Base-by-base conservation (phyloP, 1,140 invertebrate genomes). In the Streblospio benedicti region DNA sequence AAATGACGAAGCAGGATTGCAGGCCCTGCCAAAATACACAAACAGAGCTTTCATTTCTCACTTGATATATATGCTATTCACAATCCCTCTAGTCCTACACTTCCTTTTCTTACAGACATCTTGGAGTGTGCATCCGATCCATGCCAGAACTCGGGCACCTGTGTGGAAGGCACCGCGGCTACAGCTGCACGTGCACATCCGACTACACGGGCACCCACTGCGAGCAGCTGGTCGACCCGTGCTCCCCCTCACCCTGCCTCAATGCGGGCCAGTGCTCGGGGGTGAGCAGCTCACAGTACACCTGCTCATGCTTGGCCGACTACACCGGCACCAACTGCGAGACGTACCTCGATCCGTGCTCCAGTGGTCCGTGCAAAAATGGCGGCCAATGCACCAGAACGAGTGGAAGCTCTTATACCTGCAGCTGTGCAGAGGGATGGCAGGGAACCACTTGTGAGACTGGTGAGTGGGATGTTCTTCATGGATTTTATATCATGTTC, bases 91-190 rank as follows among this genome's bases (percentile, higher is more conserved):
- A n/a, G n/a, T n/a, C n/a, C n/a, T n/a, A n/a, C n/a, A n/a, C n/a
- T n/a, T n/a, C n/a, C n/a, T 47, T 47, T 69, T 20, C 27, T 31
- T 31, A 3, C 49, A 35, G 4, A 20, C 27, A 25, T 41, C 31
- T 33, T 60, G 71, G n/a, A n/a, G 50, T 57, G 55, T 28, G 0
- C 28, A n/a, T 50, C 47, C 4, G 23, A 14, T 30, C 93, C 93
- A 28, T 97, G 93, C 72, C 91, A 89, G 70, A 97, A 97, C 69
- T 87, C 88, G 18, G 93, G 87, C 16, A 87, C 85, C 51, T 97
- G 94, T 76, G 4, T 57, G 54, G n/a, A n/a, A 0, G 45, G 45
- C 1, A n/a, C 18, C 5, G 14, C 1, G 25, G 41, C 12, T 57
- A 49, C 41, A 28, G 4, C 16, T 57, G 56, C 49, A 4, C 45